Evolutionary conservation across 2,888 invertebrate species (phyloP), one percentile per base, ranked within the genome.

Genomic region (Noctua janthe): DNA sequence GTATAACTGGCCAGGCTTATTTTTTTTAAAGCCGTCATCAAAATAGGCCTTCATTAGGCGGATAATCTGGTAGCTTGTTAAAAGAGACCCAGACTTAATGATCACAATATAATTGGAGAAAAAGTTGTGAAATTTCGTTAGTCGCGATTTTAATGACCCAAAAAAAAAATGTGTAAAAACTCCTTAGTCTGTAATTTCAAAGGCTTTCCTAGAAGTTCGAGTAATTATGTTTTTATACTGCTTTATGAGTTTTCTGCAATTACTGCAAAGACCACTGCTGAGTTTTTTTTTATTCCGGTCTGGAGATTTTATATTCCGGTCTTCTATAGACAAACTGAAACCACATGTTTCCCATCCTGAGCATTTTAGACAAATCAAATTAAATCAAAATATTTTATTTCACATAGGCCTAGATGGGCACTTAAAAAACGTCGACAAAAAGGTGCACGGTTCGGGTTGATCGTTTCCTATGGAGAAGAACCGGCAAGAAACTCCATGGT

Each of bases 31-130:
- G 20, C 43, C 49, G n/a, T 79, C 80, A 80, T 70, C 67, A 75
- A 69, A 69, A 11, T 4, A 82, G 47, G 54, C 62, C 29, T 81
- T 83, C 62, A 83, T 82, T 82, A 84, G 67, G 35, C n/a, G 71
- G 74, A 82, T 80, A 64, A 81, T 86, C 71, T 80, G 73, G 8
- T 47, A 83, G 73, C 75, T 86, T 80, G 83, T 83, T 85, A 81
- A 73, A 62, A 70, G 13, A 11, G 56, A 43, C n/a, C n/a, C 73
- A 76, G 66, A 29, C 74, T 83, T 86, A 78, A 86, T 74, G 67
- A 82, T 73, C 80, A 71, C 51, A 59, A 69, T 76, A 70, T 82
- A 87, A 87, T 82, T 84, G 78, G 59, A 66, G 51, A 69, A 69
- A 84, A 80, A 74, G 56, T 79, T 76, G n/a, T 64, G 13, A 71